Percentiles rank a stretch among this genome's conserved stretches.
Evolutionary conservation across 2,888 invertebrate species (phyloP).

Genomic region (Crioceris asparagi): DNA sequence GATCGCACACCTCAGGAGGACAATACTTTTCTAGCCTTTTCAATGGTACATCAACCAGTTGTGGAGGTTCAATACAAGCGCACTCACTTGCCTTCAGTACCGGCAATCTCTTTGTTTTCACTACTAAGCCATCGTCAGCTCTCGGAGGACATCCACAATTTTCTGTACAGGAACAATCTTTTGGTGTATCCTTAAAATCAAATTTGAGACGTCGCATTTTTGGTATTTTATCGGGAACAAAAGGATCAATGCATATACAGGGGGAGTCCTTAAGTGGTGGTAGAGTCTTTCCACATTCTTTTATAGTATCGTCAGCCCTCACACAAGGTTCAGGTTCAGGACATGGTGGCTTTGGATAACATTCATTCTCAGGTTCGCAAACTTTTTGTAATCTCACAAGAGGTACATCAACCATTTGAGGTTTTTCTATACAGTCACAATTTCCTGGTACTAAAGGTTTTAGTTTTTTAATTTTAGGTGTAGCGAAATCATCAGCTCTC

Average conservation of each 20-base stretch:
- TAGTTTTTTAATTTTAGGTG: conserved; percentile 11
- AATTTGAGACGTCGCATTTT: conserved; percentile 6
- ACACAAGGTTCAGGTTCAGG: conserved; percentile 6
- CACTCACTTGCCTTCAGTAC: conserved; percentile 15
- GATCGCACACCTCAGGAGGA: conserved; percentile 7
- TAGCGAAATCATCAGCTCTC: conserved; percentile 15
- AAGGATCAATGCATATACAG: conserved; percentile 9
- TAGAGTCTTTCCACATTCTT: conserved; percentile 4
- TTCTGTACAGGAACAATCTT: conserved; percentile 3
- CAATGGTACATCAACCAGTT: conserved; percentile 16
- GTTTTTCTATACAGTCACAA: conserved; percentile 16
- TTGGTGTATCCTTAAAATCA: conserved; percentile 4
- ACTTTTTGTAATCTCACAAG: conserved; percentile 11
- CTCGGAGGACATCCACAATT: conserved; percentile 11
- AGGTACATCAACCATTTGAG: conserved; percentile 15
- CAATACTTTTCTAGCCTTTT: conserved; percentile 13
- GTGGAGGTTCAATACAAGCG: conserved; percentile 17
- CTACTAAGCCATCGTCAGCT: conserved; percentile 13
- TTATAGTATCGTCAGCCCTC: conserved; percentile 14
- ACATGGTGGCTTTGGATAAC: conserved; percentile 6
- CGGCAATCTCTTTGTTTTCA: conserved; percentile 10
- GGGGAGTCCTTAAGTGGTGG: conserved; percentile 3
- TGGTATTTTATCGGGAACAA: conserved; percentile 8
- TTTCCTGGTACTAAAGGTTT: conserved; percentile 12
- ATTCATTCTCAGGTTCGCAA: conserved; percentile 9